Percentiles rank a stretch among this genome's conserved stretches.
phyloP scores from a whole-genome alignment of 2,888 invertebrate genomes.

The Phrixothrix hirtus region DNA sequence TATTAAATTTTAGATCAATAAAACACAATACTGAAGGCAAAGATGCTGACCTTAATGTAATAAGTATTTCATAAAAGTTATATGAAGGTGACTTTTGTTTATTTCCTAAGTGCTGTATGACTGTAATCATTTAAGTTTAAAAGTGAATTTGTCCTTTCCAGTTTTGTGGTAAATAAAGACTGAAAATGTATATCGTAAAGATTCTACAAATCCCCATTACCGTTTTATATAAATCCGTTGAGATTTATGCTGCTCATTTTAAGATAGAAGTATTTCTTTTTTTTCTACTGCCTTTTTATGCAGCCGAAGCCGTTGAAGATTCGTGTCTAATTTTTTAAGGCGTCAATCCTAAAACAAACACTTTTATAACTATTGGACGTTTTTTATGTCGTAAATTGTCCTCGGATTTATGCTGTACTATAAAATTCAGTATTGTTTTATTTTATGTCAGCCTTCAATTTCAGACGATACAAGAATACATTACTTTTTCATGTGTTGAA shows the following conservation, averaged over 20 bases:
- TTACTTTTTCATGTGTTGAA: too few relatives aligned
- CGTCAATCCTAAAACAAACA: background rate
- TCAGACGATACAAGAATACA: too few relatives aligned
- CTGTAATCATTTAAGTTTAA: conserved; percentile 14
- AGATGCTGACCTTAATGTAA: too few relatives aligned
- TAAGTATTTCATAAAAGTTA: too few relatives aligned
- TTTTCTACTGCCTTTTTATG: conserved; percentile 10
- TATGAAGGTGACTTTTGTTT: too few relatives aligned
- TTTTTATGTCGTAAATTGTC: conserved; percentile 5
- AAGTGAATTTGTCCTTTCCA: conserved; percentile 26
- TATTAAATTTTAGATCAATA: too few relatives aligned
- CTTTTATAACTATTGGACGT: background rate
- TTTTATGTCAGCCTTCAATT: background rate
- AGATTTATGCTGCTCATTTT: conserved; percentile 17
- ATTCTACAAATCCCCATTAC: conserved; percentile 21
- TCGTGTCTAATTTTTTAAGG: background rate
- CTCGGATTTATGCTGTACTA: conserved; percentile 6
- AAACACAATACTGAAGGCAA: too few relatives aligned
- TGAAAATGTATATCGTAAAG: conserved; percentile 24
- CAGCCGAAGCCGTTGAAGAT: background rate
- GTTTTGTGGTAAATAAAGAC: conserved; percentile 24
- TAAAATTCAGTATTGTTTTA: background rate
- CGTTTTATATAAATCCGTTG: conserved; percentile 10
- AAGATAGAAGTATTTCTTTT: conserved; percentile 8
- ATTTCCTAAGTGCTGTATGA: background rate